Conservation (phyloP, 2,113 vertebrate genomes). For the Cyanoderma ruficeps region DNA sequence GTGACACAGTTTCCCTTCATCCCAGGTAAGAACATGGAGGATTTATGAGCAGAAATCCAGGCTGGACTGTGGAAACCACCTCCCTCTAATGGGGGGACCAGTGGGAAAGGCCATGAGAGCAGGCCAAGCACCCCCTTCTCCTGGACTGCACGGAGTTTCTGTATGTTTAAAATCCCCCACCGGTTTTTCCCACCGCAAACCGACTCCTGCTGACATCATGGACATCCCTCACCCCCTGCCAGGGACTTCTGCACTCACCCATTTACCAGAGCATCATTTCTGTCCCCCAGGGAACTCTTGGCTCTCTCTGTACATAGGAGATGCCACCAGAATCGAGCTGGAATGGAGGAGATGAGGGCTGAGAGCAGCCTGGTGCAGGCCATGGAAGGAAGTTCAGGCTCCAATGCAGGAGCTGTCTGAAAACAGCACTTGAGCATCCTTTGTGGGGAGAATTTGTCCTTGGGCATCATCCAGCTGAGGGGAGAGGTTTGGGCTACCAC, state of each 20-base stretch:
- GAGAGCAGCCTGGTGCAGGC: not conserved
- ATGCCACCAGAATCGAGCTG: not conserved
- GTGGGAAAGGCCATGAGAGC: not conserved
- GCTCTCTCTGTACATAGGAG: rapidly evolving
- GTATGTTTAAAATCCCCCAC: rapidly evolving
- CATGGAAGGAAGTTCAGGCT: not conserved
- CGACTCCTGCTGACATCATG: not conserved
- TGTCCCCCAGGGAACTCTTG: not conserved
- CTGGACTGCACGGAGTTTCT: not conserved
- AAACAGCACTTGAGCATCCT: not conserved
- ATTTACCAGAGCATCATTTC: not conserved
- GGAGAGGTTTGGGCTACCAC: not conserved
- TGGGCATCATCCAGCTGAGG: not conserved
- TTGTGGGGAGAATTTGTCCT: not conserved
- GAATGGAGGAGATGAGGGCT: not conserved
- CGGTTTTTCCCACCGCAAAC: not conserved
- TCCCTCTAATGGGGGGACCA: not conserved
- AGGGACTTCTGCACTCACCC: not conserved
- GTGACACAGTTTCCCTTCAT: not conserved
- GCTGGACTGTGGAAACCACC: not conserved
- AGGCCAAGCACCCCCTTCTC: not conserved
- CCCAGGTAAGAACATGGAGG: not conserved
- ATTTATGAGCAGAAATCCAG: not conserved
- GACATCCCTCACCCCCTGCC: not conserved
- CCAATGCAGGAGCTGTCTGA: not conserved